Evolutionary conservation across 2,888 invertebrate genomes (phyloP).

Genomic region (Eupeodes latifasciatus): DNA sequence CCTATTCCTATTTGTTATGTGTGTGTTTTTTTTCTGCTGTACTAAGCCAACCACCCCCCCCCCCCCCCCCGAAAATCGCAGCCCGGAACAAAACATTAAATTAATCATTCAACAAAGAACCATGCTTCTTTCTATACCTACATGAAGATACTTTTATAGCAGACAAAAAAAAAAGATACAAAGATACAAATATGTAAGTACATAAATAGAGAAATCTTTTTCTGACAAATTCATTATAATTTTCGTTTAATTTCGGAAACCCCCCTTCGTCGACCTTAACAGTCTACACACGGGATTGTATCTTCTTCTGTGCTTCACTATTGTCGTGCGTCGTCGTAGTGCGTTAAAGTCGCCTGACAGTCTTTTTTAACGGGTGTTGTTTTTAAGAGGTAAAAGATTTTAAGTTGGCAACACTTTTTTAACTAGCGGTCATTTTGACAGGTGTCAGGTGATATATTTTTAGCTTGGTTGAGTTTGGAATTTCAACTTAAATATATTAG

Average conservation of each 20-base stretch:
- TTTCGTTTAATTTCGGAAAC: slow-evolving; percentile 68
- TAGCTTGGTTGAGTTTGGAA: no score
- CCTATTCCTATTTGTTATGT: not conserved
- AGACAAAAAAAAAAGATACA: not conserved
- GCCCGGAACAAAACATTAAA: slow-evolving; percentile 71
- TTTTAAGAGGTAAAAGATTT: no score
- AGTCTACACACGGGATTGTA: not conserved
- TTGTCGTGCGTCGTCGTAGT: slow-evolving; percentile 52
- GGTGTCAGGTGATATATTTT: no score
- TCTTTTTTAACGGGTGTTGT: not conserved
- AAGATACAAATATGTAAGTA: slow-evolving; percentile 57
- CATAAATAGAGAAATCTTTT: slow-evolving; percentile 64
- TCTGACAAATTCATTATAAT: slow-evolving; percentile 74
- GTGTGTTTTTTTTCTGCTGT: not conserved
- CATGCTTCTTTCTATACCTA: slow-evolving; percentile 12
- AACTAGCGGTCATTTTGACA: no score
- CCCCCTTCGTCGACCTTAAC: slow-evolving; percentile 17
- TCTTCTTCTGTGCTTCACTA: slow-evolving; percentile 69
- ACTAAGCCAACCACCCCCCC: no score
- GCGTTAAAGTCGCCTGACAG: not conserved
- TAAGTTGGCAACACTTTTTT: no score
- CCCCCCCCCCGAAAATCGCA: slow-evolving; percentile 46
- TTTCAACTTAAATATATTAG: no score
- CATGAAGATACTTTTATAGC: slow-evolving; percentile 28
- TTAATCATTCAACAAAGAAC: slow-evolving; percentile 73